Percentiles rank a stretch among this genome's conserved stretches.
Conservation (phyloP, 2,797 vertebrate species). For the Lepus oiostolus region DNA sequence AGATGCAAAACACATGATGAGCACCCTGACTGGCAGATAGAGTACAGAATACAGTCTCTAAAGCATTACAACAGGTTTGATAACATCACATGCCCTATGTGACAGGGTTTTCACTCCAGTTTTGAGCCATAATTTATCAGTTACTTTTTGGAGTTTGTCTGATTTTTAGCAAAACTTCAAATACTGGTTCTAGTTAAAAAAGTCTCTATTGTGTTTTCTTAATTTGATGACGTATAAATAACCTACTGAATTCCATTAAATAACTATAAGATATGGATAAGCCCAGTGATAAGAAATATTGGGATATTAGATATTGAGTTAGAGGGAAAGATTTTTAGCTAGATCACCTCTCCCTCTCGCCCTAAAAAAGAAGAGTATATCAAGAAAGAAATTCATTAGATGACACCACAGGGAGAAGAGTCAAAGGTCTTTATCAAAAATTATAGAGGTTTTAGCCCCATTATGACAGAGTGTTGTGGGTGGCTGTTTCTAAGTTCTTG, state of each 20-base stretch:
- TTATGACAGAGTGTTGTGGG: too few relatives aligned
- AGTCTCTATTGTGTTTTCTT: slow-evolving; percentile 3
- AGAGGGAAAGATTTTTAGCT: neutral
- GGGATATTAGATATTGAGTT: too few relatives aligned
- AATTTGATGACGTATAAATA: neutral
- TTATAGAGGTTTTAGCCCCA: neutral
- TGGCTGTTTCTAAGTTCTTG: too few relatives aligned
- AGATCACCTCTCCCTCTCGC: neutral
- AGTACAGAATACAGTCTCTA: neutral
- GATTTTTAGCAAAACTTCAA: slow-evolving; percentile 46
- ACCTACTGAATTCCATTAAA: neutral
- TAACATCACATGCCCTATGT: neutral
- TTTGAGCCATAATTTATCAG: neutral
- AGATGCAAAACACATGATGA: neutral
- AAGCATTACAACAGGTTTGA: neutral
- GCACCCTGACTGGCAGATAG: too few relatives aligned
- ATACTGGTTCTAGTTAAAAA: neutral
- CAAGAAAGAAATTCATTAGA: neutral
- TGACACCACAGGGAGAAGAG: neutral
- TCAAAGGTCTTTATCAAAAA: neutral
- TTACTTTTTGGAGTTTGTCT: neutral
- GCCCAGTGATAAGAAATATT: neutral
- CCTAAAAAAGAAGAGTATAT: neutral
- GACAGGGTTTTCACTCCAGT: neutral
- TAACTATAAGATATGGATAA: neutral